These are phyloP conservation scores for Hassar affinis DNA, from an alignment of 2,113 vertebrate species.

Conservation along the genomic window DNA sequence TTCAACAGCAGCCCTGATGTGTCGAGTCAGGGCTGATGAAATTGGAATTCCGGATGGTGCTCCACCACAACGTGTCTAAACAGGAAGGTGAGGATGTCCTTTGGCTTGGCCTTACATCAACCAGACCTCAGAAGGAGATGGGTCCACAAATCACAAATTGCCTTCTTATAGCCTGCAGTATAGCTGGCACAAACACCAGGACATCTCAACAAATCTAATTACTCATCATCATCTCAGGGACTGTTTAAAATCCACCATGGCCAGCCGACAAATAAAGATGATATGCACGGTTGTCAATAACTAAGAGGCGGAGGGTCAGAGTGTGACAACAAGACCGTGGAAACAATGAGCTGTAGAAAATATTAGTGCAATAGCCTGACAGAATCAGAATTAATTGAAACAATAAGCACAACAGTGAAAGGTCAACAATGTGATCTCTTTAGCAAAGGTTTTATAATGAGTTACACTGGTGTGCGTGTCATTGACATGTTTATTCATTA, in stretches of 20 bases:
- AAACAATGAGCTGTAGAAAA: not conserved
- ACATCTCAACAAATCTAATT: constrained; percentile 38
- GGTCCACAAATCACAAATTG: constrained; percentile 21
- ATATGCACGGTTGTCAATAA: constrained; percentile 39
- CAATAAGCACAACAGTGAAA: not conserved
- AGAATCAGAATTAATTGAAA: not conserved
- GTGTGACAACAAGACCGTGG: not conserved
- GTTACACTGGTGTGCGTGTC: not conserved
- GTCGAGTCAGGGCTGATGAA: not conserved
- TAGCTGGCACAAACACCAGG: constrained; percentile 26
- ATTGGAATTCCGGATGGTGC: constrained; percentile 16
- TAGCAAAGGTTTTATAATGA: not conserved
- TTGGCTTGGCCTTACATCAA: constrained; percentile 17
- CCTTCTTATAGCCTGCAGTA: constrained; percentile 21
- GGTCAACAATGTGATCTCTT: not conserved
- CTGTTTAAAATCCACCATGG: constrained; percentile 36
- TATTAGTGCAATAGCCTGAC: not conserved
- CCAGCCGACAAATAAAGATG: constrained; percentile 35
- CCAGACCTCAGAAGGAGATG: constrained; percentile 17
- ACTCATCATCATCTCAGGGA: constrained; percentile 34
- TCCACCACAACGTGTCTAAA: constrained; percentile 19
- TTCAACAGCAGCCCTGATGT: not conserved
- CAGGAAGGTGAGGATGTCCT: constrained; percentile 50
- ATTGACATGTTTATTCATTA: not conserved
- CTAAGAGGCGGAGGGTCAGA: constrained; percentile 2